Evolutionary conservation across 64 coral and sea anemone genomes (phyloP), one percentile per base, ranked within the genome.

Genomic region (Cladopsammia gracilis): DNA sequence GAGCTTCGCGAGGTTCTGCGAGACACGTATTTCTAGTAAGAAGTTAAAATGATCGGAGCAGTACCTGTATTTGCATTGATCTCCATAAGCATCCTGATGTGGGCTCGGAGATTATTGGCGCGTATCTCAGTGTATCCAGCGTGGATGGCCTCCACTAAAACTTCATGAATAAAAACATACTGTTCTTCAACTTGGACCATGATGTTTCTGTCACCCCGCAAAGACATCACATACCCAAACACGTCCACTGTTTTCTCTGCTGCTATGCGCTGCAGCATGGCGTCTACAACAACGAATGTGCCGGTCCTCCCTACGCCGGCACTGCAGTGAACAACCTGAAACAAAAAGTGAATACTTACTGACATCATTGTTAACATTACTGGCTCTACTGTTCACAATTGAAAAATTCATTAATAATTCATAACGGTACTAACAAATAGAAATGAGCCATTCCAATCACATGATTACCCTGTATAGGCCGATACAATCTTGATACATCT

Each of bases 171-270:
- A 43, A 98, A 90, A n/a, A 98, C 73, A 24, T 95, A 98, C 48
- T 98, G 96, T 22, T 98, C 96, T 75, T 98, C 93, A 53, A 95
- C 90, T 70, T 98, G 96, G 8, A 98, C 96, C 96, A 98, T 98
- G 48, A 98, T 74, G 56, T 92, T 89, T 26, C 96, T 94, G 71
- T 98, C 93, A 90, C 88, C 62, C 45, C 96, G 93, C 52, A 98
- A 73, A 11, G 57, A 51, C 84, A 83, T 85, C 11, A 98, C 96
- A 59, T 74, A 95, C n/a, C 89, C 92, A 66, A 93, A 98, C 7
- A 95, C 96, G 46, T 98, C 89, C n/a, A 95, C 86, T n/a, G 88
- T 95, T 10, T 70, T 76, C 58, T 91, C 86, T 49, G 89, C 70
- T 19, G 88, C 83, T 18, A 98, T 98, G n/a, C 96, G 78, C 79